Conservation (phyloP, 2,113 vertebrate species). For the Ammospiza nelsoni region DNA sequence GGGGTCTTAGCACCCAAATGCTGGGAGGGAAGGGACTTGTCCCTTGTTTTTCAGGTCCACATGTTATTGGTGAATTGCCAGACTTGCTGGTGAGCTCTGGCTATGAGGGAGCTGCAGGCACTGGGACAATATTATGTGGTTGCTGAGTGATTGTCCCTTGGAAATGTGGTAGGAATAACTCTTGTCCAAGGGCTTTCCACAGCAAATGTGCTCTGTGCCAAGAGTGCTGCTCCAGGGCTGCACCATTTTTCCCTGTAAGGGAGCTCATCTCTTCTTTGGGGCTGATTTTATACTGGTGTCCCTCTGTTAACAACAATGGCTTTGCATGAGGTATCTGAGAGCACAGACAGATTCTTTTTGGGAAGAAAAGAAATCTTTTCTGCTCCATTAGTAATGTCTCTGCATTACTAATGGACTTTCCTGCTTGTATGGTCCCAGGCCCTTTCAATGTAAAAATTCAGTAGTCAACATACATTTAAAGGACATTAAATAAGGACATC, state of each 20-base stretch:
- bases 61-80: neutral
- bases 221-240: neutral
- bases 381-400: neutral
- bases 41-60: neutral
- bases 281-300: neutral
- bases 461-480: neutral
- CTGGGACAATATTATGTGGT: neutral
- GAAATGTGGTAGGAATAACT: neutral
- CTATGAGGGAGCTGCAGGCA: neutral
- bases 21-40: neutral
- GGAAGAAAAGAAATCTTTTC: neutral
- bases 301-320: neutral
- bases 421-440: neutral
- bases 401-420: neutral
- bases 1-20: neutral
- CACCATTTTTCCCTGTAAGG: neutral
- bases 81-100: neutral
- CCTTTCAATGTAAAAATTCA: neutral
- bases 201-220: neutral
- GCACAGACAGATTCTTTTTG: neutral
- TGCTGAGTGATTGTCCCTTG: neutral
- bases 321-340: neutral
- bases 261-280: neutral
- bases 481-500: neutral
- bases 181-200: neutral